A percentile compares a stretch with the other conserved stretches of the same genome.
These are phyloP conservation scores for Canis aureus DNA, from an alignment of 2,113 vertebrate genomes.

Conservation along the genomic window DNA sequence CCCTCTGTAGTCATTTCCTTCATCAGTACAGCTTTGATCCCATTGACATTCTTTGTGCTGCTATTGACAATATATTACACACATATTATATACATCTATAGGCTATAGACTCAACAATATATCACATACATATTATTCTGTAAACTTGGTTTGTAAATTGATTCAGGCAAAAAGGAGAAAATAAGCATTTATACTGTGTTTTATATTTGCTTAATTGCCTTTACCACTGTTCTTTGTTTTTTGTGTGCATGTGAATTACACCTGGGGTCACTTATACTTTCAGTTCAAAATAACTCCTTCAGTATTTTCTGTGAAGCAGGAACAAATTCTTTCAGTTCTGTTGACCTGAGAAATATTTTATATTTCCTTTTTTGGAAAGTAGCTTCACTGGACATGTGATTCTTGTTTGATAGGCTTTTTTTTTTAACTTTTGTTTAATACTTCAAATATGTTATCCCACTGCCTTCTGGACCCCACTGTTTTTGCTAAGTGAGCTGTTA, in stretches of 20 bases:
- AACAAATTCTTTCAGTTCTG: background rate
- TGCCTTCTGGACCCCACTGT: background rate
- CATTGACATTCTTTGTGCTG: background rate
- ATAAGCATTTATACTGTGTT: background rate
- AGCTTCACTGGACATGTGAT: background rate
- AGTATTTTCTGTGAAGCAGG: background rate
- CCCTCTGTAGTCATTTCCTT: background rate
- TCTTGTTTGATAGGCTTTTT: background rate
- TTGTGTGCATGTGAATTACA: background rate
- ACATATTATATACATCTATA: background rate
- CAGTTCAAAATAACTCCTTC: background rate
- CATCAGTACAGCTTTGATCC: background rate
- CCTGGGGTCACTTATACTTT: background rate
- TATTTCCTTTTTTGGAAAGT: background rate
- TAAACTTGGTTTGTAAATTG: background rate
- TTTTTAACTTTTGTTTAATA: background rate
- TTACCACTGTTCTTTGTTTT: background rate
- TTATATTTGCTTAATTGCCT: background rate
- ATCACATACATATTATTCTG: background rate
- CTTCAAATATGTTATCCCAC: background rate
- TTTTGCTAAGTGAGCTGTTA: background rate
- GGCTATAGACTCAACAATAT: background rate
- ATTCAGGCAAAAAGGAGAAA: background rate
- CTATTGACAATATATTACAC: background rate
- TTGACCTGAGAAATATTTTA: background rate